Evolutionary conservation across 2,888 invertebrate species (phyloP).

Genomic region (Dryobota labecula): DNA sequence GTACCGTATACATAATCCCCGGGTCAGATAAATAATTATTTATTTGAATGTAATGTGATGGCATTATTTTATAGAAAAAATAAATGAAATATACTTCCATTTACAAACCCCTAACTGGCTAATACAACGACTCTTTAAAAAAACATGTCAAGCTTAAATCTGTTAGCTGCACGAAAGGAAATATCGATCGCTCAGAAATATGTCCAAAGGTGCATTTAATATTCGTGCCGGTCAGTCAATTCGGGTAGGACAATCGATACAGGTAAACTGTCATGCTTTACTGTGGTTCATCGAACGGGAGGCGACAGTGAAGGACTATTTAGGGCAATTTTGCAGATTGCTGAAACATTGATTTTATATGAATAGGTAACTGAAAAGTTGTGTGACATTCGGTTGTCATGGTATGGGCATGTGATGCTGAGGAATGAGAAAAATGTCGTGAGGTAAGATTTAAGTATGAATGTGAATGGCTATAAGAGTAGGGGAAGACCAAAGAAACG

Average conservation of each 20-base stretch:
- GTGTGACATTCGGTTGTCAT: too few relatives aligned
- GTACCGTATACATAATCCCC: too few relatives aligned
- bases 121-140: slow-evolving; percentile 32
- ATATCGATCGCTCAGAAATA: slow-evolving; percentile 70
- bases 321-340: slow-evolving; percentile 29
- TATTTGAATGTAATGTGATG: too few relatives aligned
- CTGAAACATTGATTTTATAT: slow-evolving; percentile 11
- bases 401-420: too few relatives aligned
- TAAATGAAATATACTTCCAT: slow-evolving; percentile 4
- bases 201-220: slow-evolving; percentile 73
- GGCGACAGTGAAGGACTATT: slow-evolving; percentile 3
- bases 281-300: slow-evolving; percentile 46
- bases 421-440: too few relatives aligned
- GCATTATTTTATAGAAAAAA: too few relatives aligned
- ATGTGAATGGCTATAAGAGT: too few relatives aligned
- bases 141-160: slow-evolving; percentile 48
- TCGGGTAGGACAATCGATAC: slow-evolving; percentile 68
- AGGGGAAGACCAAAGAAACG: too few relatives aligned
- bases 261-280: slow-evolving; percentile 45
- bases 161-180: slow-evolving; percentile 59
- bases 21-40: too few relatives aligned
- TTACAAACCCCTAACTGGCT: slow-evolving; percentile 16
- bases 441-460: too few relatives aligned
- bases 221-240: slow-evolving; percentile 69
- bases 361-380: too few relatives aligned